These are phyloP conservation scores for Glaucidium brasilianum DNA, from an alignment of 2,113 vertebrate species.

Conservation along the genomic window DNA sequence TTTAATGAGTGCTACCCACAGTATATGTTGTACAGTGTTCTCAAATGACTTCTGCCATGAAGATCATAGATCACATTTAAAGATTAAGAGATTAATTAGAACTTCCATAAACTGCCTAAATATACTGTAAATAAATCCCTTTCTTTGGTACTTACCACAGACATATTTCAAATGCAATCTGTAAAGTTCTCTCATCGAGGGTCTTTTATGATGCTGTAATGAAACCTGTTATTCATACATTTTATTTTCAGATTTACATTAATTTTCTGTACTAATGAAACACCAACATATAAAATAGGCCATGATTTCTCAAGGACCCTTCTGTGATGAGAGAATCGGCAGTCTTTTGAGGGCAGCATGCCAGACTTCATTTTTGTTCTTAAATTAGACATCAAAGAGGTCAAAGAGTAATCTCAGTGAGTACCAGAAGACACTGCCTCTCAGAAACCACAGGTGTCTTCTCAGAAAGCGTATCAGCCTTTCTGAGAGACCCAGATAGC, in stretches of 20 bases:
- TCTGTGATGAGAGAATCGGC: background rate
- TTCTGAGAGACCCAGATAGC: background rate
- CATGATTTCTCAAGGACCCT: background rate
- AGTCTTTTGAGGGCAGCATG: background rate
- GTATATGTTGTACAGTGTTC: background rate
- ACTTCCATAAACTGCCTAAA: background rate
- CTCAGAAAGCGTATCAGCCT: background rate
- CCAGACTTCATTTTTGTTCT: background rate
- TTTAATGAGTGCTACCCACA: background rate
- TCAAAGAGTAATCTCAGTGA: background rate
- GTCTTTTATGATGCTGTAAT: background rate
- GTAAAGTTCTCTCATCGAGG: background rate
- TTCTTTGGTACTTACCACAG: background rate
- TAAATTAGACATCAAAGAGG: background rate
- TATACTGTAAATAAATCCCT: background rate
- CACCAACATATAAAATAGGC: background rate
- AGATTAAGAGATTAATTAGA: background rate
- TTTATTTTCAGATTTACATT: slow-evolving; percentile 8
- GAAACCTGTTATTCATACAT: background rate
- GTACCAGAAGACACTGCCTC: background rate
- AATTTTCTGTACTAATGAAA: background rate
- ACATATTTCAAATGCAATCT: background rate
- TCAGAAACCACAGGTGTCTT: background rate
- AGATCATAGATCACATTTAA: background rate
- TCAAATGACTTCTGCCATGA: background rate